These are phyloP conservation scores for Tricholaema leucomelas DNA, from an alignment of 2,113 vertebrate species.

Conservation along the genomic window DNA sequence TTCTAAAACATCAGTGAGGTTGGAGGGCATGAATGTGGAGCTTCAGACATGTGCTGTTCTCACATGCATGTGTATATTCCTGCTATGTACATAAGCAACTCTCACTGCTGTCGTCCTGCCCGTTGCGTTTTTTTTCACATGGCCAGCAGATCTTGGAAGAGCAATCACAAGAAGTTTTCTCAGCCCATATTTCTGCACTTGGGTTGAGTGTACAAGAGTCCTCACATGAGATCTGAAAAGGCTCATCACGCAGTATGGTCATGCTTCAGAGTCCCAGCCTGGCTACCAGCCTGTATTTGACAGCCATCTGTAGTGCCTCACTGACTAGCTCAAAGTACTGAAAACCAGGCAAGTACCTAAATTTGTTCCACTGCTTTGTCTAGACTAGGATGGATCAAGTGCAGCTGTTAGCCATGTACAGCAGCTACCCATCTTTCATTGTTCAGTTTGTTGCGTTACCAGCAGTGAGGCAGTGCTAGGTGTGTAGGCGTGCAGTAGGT, in stretches of 20 bases:
- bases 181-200: fast-evolving
- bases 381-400: background rate
- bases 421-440: background rate
- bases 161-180: background rate
- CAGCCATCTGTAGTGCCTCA: background rate
- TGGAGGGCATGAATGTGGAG: fast-evolving
- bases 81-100: background rate
- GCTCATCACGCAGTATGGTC: fast-evolving
- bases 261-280: background rate
- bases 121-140: background rate
- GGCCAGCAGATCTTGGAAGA: background rate
- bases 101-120: background rate
- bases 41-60: background rate
- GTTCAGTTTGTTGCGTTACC: background rate
- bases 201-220: background rate
- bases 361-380: background rate
- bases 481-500: background rate
- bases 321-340: background rate
- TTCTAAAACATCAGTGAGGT: background rate
- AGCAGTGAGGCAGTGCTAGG: background rate
- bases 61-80: fast-evolving
- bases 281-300: background rate
- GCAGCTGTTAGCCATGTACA: background rate
- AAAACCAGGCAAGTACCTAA: background rate
- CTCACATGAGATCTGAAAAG: background rate